Evolutionary conservation across 1,140 invertebrate species (phyloP).

Genomic region (Drosophila yakuba): DNA sequence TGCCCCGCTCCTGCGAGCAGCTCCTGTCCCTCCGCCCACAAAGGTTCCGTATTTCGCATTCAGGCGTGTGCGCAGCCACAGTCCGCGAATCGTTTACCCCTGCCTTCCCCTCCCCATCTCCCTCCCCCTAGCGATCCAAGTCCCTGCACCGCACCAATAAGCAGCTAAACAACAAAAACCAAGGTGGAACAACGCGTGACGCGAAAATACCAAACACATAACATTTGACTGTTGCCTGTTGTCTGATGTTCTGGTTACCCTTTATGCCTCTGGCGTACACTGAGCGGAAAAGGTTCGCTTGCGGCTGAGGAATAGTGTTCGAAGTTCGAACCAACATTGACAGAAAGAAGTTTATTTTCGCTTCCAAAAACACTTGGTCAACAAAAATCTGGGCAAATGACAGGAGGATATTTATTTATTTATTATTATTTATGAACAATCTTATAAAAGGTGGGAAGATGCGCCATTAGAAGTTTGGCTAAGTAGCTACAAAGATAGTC

Average conservation of each 20-base stretch:
- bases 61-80: conserved; percentile 80
- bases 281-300: conserved; percentile 19
- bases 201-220: conserved; percentile 79
- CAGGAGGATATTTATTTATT: too few relatives aligned
- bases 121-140: background rate
- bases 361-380: too few relatives aligned
- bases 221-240: conserved; percentile 64
- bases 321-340: too few relatives aligned
- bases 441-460: too few relatives aligned
- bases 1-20: conserved; percentile 14
- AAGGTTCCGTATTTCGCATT: conserved; percentile 59
- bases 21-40: background rate
- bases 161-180: conserved; percentile 32
- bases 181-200: conserved; percentile 75
- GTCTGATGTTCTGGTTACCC: conserved; percentile 59
- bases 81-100: conserved; percentile 43
- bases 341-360: too few relatives aligned
- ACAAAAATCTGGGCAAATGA: too few relatives aligned
- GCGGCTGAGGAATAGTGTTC: too few relatives aligned
- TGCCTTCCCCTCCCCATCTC: background rate
- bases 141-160: background rate
- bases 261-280: conserved; percentile 59
- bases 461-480: too few relatives aligned
- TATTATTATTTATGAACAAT: too few relatives aligned
- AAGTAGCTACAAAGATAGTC: too few relatives aligned